Evolutionary conservation across 2,113 vertebrate genomes (phyloP).

Genomic region (Prinia subflava): DNA sequence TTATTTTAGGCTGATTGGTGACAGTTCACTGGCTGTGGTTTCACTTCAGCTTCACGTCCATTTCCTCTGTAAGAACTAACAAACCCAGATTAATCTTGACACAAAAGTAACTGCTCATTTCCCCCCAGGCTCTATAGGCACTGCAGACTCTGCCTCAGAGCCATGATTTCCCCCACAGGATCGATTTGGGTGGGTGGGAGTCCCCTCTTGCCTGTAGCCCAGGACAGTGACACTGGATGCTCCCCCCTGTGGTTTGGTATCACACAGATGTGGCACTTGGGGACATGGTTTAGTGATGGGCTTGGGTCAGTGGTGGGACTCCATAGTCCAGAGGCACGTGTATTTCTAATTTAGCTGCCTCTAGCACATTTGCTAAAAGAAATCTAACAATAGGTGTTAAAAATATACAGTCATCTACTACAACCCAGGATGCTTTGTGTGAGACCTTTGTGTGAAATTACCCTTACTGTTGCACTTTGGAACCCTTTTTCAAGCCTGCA

Average conservation of each 20-base stretch:
- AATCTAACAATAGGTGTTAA: background rate
- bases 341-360: background rate
- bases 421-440: background rate
- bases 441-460: background rate
- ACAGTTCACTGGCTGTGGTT: background rate
- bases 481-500: background rate
- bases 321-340: background rate
- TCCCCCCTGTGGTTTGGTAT: background rate
- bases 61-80: background rate
- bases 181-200: too few relatives aligned
- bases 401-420: background rate
- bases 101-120: background rate
- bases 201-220: background rate
- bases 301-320: background rate
- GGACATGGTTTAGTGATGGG: background rate
- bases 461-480: background rate
- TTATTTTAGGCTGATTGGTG: background rate
- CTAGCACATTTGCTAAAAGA: background rate
- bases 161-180: background rate
- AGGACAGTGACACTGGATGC: background rate
- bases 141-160: background rate
- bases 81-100: background rate
- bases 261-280: background rate
- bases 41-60: background rate
- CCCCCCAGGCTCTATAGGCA: rapidly evolving